These are phyloP conservation scores for Erebia epiphron DNA, from an alignment of 2,888 invertebrate species.

Conservation along the genomic window DNA sequence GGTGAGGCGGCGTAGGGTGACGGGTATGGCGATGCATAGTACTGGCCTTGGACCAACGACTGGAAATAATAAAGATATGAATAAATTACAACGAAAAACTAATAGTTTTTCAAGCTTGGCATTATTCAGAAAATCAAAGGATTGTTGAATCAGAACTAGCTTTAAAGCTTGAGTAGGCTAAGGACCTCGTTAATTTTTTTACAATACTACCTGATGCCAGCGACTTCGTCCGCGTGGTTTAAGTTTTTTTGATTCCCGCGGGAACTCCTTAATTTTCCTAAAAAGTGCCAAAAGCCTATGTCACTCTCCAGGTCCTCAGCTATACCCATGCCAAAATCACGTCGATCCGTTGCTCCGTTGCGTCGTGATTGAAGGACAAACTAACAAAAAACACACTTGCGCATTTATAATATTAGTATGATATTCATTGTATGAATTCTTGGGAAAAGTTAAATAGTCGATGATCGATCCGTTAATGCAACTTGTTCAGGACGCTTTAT, in stretches of 20 bases:
- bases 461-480: background rate
- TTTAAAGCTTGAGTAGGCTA: background rate
- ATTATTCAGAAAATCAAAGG: background rate
- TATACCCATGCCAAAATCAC: too few species aligned
- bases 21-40: constrained; percentile 51
- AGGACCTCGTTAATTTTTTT: background rate
- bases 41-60: constrained; percentile 60
- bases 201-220: too few species aligned
- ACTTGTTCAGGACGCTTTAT: too few species aligned
- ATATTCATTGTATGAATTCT: background rate
- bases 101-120: background rate
- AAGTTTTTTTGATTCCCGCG: too few species aligned
- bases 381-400: too few species aligned
- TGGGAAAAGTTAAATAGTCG: background rate
- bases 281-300: too few species aligned
- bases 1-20: constrained; percentile 15
- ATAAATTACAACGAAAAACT: background rate
- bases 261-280: too few species aligned
- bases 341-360: too few species aligned
- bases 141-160: background rate
- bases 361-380: too few species aligned
- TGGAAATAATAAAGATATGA: constrained; percentile 45
- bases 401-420: too few species aligned
- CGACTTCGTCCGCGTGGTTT: too few species aligned
- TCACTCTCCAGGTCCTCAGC: too few species aligned